A percentile compares a stretch with the other conserved stretches of the same genome.
Evolutionary conservation across 2,888 invertebrate genomes (phyloP).

Genomic region (Parascotia fuliginaria): DNA sequence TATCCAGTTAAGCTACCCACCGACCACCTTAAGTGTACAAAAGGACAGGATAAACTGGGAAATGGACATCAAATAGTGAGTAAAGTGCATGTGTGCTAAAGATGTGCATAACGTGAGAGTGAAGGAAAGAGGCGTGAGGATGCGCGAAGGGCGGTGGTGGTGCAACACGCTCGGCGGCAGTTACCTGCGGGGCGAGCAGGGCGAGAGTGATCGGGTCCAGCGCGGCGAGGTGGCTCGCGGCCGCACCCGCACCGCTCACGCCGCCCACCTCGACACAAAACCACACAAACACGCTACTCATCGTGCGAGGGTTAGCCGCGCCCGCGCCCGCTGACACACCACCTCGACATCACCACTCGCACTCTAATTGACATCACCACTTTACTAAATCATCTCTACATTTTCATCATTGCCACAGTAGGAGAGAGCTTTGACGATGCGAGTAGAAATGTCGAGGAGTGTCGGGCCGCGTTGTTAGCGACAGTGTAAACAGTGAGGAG

Average conservation of each 20-base stretch:
- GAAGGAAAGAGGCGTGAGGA: slow-evolving; percentile 25
- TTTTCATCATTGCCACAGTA: neutral
- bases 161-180: slow-evolving; percentile 55
- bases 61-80: slow-evolving; percentile 21
- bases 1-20: slow-evolving; percentile 73
- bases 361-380: slow-evolving; percentile 24
- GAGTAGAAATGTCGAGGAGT: slow-evolving; percentile 69
- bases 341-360: slow-evolving; percentile 65
- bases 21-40: slow-evolving; percentile 68
- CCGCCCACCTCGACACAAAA: slow-evolving; percentile 87
- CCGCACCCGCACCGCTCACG: slow-evolving; percentile 84
- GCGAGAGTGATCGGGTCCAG: slow-evolving; percentile 85
- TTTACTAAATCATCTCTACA: neutral
- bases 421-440: slow-evolving; percentile 58
- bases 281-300: slow-evolving; percentile 85
- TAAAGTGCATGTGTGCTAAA: slow-evolving; percentile 29
- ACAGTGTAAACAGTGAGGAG: slow-evolving; percentile 74
- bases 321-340: slow-evolving; percentile 52
- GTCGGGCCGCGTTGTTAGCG: slow-evolving; percentile 72
- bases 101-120: slow-evolving; percentile 26
- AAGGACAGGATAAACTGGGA: slow-evolving; percentile 50
- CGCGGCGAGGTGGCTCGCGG: slow-evolving; percentile 84
- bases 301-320: slow-evolving; percentile 69
- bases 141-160: slow-evolving; percentile 57
- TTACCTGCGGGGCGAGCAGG: slow-evolving; percentile 85